Evolutionary conservation across 1,140 invertebrate species (phyloP), one percentile per base, ranked within the genome.

Genomic region (Philaenus spumarius): DNA sequence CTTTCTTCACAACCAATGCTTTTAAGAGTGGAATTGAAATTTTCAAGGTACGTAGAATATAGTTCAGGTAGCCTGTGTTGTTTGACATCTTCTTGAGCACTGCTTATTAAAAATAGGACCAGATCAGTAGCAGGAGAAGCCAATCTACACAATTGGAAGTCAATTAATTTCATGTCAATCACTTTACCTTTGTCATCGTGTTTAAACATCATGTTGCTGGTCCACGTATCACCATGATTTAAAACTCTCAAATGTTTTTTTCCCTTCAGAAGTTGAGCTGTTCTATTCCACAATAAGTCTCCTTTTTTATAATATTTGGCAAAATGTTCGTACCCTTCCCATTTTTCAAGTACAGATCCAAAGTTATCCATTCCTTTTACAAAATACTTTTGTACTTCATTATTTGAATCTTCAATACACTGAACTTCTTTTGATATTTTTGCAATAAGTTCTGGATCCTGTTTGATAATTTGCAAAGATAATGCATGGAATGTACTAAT

Each of bases 401-500:
- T 7, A 15, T 17, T 5, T 20, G 17, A 9, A 23, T 12, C 19
- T 20, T 46, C 11, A 17, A 4, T 17, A 20, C 20, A 46, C 17
- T 19, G 20, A 15, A 12, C 3, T 37, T 53, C 34, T 17, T 53
- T 26, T 26, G 30, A 5, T 4, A 39, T 20, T 11, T 14, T 15
- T 39, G 47, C 17, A 7, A 20, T 39, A 1, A 53, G 17, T 4
- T 77, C 67, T 0, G 77, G 76, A 30, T 75, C 74, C 17, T 80
- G 74, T 0, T 73, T 57, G 22, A 78, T 77, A 42, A 77, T 67
- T 0, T 78, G 80, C 6, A 83, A 76, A 0, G 80, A 76, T 11
- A 80, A 67, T 0, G 78, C 79, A 59, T 83, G 82, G 61, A 79
- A 82, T 55, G 70, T 69, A 0, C 80, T 81, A 59, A 83, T 48